A percentile compares a stretch with the other conserved stretches of the same genome.
phyloP scores from a whole-genome alignment of 2,888 invertebrate species.

The Hydropsyche betteni region DNA sequence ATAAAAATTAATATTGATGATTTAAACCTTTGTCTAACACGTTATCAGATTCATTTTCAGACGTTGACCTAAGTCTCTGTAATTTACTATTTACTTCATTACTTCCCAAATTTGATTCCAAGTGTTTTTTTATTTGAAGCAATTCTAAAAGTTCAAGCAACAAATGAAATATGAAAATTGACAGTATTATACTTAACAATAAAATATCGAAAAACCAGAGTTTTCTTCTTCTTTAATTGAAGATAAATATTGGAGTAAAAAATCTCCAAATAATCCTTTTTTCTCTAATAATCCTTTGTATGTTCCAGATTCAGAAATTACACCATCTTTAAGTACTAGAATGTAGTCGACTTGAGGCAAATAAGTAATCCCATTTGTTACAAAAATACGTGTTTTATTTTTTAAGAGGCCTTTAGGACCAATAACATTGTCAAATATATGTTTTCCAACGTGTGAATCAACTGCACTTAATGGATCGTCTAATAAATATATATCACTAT shows the following conservation, averaged over 20 bases:
- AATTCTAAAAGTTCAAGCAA: constrained; percentile 60
- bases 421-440: constrained; percentile 93
- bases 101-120: constrained; percentile 73
- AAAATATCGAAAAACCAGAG: constrained; percentile 53
- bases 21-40: constrained; percentile 63
- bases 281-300: constrained; percentile 88
- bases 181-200: neutral
- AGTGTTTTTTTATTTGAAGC: constrained; percentile 77
- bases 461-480: constrained; percentile 98
- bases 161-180: neutral
- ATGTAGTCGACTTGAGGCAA: constrained; percentile 91
- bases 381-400: constrained; percentile 86
- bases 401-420: constrained; percentile 80
- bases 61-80: constrained; percentile 74
- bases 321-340: constrained; percentile 87
- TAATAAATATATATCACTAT: constrained; percentile 89
- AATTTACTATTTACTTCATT: constrained; percentile 76
- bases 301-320: constrained; percentile 87
- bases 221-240: constrained; percentile 68
- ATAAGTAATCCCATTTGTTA: constrained; percentile 95
- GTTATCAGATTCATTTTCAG: constrained; percentile 77
- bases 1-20: constrained; percentile 54
- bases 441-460: constrained; percentile 97
- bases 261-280: constrained; percentile 88
- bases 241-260: constrained; percentile 80